These are phyloP conservation scores for Acyrthosiphon pisum DNA, from an alignment of 1,140 invertebrate genomes.

Conservation along the genomic window DNA sequence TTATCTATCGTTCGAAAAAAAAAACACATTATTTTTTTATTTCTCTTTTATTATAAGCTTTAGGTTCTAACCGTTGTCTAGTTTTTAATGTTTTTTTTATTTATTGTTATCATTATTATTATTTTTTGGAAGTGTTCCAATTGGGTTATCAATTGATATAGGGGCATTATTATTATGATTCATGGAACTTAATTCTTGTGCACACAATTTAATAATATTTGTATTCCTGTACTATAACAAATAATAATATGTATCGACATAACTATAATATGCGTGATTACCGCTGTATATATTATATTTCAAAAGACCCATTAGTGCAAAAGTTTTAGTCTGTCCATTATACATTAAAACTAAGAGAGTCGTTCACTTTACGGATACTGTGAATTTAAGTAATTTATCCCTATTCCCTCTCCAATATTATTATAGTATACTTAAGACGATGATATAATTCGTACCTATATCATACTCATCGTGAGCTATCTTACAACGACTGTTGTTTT, in stretches of 20 bases:
- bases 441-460: constrained; percentile 1
- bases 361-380: background rate
- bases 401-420: background rate
- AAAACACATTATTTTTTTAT: constrained; percentile 17
- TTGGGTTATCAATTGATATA: constrained; percentile 13
- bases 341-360: constrained; percentile 8
- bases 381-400: background rate
- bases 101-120: constrained; percentile 3
- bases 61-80: constrained; percentile 22
- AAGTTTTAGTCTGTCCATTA: constrained; percentile 15
- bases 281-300: background rate
- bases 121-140: background rate
- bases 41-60: constrained; percentile 24
- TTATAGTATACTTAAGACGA: background rate
- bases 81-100: constrained; percentile 17
- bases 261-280: background rate
- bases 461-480: background rate
- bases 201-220: background rate
- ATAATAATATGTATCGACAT: background rate
- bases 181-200: background rate
- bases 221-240: background rate
- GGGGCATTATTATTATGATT: background rate
- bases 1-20: constrained; percentile 12
- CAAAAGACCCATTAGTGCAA: constrained; percentile 9
- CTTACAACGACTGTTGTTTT: background rate